Evolutionary conservation across 2,888 invertebrate genomes (phyloP), one percentile per base, ranked within the genome.

Genomic region (Eristalis tenax): DNA sequence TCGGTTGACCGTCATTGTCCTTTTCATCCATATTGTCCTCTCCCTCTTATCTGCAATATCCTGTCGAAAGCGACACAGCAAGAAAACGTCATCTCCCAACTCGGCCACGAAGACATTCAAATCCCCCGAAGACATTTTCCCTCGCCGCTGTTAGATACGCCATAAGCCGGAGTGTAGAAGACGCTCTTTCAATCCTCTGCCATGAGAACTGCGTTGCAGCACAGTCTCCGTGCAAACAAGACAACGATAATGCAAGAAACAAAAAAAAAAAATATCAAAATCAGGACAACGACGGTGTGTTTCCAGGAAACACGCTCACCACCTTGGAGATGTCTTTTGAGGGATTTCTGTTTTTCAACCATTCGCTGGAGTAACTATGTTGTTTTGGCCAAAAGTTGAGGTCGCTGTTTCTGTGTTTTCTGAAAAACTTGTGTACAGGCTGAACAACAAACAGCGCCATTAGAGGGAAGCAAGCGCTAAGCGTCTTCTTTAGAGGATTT

Each of bases 361-460:
- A 70, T 71, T 79, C 77, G 78, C 70, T 75, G 78, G 83, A 83
- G 65, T 79, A 50, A 87, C 83, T 50, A 28, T 40, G 75, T 76
- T 86, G 78, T 83, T 87, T 87, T 87, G 75, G 63, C 68, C 75
- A 38, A 76, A 79, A 83, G 13, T 71, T 76, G 57, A 65, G 79
- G 71, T 83, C 74, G 76, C 66, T 75, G 71, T 66, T 43, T 26
- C 26, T 26, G 26, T 26, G 26, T 26, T 3, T 83, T 32, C 59
- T 59, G 35, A 73, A 61, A 43, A 70, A 75, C 32, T 57, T 35
- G 56, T 65, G 79, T 68, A 68, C 71, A 80, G 79, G 71, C 79
- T 75, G 69, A 82, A 82, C 78, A 83, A 43, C 70, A 75, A 79
- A 75, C 63, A 15, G 28, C 65, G 43, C 76, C 83, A 79, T 82